Evolutionary conservation across 2,888 invertebrate genomes (phyloP).

Genomic region (Drosophila greeni): DNA sequence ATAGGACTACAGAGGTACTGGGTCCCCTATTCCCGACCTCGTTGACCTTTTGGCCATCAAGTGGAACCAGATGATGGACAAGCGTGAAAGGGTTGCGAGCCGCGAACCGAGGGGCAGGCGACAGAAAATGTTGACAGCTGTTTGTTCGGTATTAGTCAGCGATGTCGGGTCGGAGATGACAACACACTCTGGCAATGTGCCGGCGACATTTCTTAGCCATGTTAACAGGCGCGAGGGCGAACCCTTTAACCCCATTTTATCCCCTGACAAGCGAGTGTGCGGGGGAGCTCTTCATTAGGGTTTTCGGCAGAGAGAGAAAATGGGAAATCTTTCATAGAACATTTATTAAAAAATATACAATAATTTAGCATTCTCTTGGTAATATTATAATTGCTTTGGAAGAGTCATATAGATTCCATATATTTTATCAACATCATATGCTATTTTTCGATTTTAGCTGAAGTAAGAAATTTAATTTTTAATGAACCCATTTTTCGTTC

Average conservation of each 20-base stretch:
- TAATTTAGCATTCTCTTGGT: too few relatives aligned
- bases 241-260: slow-evolving; percentile 52
- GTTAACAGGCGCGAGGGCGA: slow-evolving; percentile 57
- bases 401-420: too few relatives aligned
- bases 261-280: background rate
- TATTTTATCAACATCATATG: too few relatives aligned
- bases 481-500: slow-evolving; percentile 10
- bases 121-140: slow-evolving; percentile 67
- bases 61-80: slow-evolving; percentile 62
- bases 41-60: slow-evolving; percentile 68
- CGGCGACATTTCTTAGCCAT: slow-evolving; percentile 55
- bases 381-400: too few relatives aligned
- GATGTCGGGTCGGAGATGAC: slow-evolving; percentile 61
- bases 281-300: slow-evolving; percentile 58
- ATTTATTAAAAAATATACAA: too few relatives aligned
- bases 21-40: slow-evolving; percentile 21
- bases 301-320: too few relatives aligned
- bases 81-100: slow-evolving; percentile 62
- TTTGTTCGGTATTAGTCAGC: slow-evolving; percentile 65
- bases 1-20: background rate
- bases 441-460: fast-evolving
- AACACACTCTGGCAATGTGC: slow-evolving; percentile 57
- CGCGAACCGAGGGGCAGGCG: slow-evolving; percentile 44
- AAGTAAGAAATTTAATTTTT: too few relatives aligned
- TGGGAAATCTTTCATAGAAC: too few relatives aligned